Conservation (phyloP, 2,113 vertebrate genomes). For the Crypturellus undulatus region DNA sequence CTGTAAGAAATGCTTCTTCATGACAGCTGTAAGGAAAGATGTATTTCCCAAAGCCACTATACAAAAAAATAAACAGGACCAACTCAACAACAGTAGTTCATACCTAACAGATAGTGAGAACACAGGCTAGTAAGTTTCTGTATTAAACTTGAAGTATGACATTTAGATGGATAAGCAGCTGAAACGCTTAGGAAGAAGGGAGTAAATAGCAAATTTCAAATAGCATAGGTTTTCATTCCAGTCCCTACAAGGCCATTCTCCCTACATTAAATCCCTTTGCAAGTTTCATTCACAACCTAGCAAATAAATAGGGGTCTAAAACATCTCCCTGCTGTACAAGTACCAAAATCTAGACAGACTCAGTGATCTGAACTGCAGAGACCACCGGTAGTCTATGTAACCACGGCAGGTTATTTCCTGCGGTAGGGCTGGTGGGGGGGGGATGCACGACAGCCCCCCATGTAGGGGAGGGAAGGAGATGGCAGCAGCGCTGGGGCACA, state of each 20-base stretch:
- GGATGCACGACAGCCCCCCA: background rate
- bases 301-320: accelerated
- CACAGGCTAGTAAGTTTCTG: background rate
- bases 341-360: background rate
- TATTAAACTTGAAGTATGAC: background rate
- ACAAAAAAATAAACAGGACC: accelerated
- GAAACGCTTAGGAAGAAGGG: accelerated
- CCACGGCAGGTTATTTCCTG: background rate
- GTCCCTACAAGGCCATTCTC: background rate
- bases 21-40: background rate
- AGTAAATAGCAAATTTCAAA: background rate
- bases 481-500: background rate
- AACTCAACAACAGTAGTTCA: background rate
- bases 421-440: accelerated
- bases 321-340: background rate
- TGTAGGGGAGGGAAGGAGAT: background rate
- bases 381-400: background rate
- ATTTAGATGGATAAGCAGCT: background rate
- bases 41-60: accelerated
- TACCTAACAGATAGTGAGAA: accelerated
- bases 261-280: background rate
- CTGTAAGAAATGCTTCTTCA: background rate
- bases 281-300: accelerated
- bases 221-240: background rate
- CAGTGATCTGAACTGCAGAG: background rate